Evolutionary conservation across 2,797 vertebrate genomes (phyloP).

Genomic region (Galaxias olidus): DNA sequence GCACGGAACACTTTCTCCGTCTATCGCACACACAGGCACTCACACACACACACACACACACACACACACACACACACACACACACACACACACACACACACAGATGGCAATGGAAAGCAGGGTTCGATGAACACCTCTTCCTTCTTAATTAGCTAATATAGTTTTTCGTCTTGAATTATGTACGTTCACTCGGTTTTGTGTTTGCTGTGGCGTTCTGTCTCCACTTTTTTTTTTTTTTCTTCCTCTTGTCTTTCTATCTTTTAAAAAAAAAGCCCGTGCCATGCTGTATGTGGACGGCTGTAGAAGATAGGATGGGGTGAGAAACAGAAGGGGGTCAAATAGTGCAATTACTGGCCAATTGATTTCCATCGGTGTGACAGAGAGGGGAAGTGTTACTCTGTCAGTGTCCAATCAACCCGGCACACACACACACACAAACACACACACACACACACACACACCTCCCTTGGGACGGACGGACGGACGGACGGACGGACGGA

Average conservation of each 20-base stretch:
- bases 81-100: constrained; percentile 16
- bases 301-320: background rate
- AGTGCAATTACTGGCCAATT: constrained; percentile 76
- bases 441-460: no score
- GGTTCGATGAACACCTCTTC: constrained; percentile 38
- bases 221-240: constrained; percentile 33
- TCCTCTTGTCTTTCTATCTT: constrained; percentile 31
- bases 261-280: constrained; percentile 9
- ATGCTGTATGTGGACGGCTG: background rate
- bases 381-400: constrained; percentile 73
- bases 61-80: constrained; percentile 21
- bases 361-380: constrained; percentile 77
- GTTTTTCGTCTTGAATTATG: no score
- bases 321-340: constrained; percentile 53
- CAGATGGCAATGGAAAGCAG: constrained; percentile 40
- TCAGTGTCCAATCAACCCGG: constrained; percentile 72
- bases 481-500: no score
- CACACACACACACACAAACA: constrained; percentile 33
- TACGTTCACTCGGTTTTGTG: no score
- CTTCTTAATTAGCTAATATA: background rate
- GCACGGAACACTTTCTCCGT: constrained; percentile 37
- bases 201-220: constrained; percentile 20
- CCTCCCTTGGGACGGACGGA: no score
- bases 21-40: constrained; percentile 19
- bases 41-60: constrained; percentile 20